A percentile compares a stretch with the other conserved stretches of the same genome.
Conservation (phyloP, 1,140 invertebrate species). For the Philotrypesis tridentata region DNA sequence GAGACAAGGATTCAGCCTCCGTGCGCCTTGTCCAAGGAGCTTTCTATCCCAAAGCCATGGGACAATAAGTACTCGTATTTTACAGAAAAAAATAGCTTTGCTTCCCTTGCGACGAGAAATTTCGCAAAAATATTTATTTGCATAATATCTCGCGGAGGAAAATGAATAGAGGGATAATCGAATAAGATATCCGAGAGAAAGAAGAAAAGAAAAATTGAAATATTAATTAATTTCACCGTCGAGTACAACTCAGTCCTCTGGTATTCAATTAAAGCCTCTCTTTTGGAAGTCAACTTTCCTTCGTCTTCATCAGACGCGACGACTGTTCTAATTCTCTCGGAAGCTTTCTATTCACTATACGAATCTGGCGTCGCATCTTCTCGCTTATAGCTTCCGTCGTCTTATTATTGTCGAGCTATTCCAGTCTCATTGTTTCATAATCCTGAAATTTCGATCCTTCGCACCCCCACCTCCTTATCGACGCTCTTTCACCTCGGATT, state of each 20-base stretch:
- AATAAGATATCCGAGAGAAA: background rate
- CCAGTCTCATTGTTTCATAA: slow-evolving; percentile 50
- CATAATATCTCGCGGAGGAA: no score
- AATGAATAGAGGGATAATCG: background rate
- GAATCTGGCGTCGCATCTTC: background rate
- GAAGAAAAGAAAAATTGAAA: background rate
- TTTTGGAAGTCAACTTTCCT: background rate
- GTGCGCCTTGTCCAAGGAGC: background rate
- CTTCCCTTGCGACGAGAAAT: background rate
- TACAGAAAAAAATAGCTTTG: background rate
- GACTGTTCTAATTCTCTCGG: background rate
- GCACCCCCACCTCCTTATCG: background rate
- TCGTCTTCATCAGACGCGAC: background rate
- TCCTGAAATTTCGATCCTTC: slow-evolving; percentile 33
- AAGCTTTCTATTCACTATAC: background rate
- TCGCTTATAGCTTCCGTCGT: background rate
- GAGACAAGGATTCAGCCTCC: slow-evolving; percentile 31
- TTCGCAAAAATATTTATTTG: background rate
- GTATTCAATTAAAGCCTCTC: slow-evolving; percentile 2
- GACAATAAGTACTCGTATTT: background rate
- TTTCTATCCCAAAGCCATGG: background rate
- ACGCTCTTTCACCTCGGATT: slow-evolving; percentile 32
- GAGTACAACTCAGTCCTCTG: background rate
- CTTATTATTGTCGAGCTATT: slow-evolving; percentile 9
- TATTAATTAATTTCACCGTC: background rate